Conservation (phyloP, 1,140 invertebrate genomes). For the Pararge aegeria region DNA sequence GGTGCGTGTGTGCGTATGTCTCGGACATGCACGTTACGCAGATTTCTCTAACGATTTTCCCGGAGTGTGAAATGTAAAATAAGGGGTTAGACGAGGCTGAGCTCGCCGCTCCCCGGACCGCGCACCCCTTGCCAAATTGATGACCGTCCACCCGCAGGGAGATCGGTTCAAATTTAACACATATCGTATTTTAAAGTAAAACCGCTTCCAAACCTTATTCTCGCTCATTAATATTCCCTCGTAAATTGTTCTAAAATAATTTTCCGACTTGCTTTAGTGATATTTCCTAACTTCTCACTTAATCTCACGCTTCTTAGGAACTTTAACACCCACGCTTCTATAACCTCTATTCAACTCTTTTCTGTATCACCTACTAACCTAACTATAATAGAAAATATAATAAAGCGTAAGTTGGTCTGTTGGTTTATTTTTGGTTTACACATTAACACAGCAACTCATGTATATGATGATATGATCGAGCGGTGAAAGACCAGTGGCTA, state of each 20-base stretch:
- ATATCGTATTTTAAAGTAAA: conserved; percentile 76
- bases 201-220: conserved; percentile 48
- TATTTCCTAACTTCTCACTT: too few species aligned
- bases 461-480: too few species aligned
- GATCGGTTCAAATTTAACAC: conserved; percentile 76
- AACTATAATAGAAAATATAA: too few species aligned
- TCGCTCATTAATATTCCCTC: conserved; percentile 60
- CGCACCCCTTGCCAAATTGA: conserved; percentile 65
- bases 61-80: conserved; percentile 80
- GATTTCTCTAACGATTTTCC: conserved; percentile 80
- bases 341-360: too few species aligned
- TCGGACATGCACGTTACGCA: conserved; percentile 75
- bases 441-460: too few species aligned
- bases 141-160: conserved; percentile 70
- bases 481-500: too few species aligned
- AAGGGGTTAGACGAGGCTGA: conserved; percentile 73
- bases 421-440: too few species aligned
- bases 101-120: conserved; percentile 37
- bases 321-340: too few species aligned
- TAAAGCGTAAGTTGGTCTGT: too few species aligned
- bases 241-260: conserved; percentile 31
- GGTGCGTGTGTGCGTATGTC: conserved; percentile 61
- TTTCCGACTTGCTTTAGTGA: neutral
- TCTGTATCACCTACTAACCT: too few species aligned
- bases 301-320: too few species aligned